Percentiles rank a stretch among this genome's conserved stretches.
Conservation (phyloP, 1,140 invertebrate genomes). For the Dreissena rostriformis region DNA sequence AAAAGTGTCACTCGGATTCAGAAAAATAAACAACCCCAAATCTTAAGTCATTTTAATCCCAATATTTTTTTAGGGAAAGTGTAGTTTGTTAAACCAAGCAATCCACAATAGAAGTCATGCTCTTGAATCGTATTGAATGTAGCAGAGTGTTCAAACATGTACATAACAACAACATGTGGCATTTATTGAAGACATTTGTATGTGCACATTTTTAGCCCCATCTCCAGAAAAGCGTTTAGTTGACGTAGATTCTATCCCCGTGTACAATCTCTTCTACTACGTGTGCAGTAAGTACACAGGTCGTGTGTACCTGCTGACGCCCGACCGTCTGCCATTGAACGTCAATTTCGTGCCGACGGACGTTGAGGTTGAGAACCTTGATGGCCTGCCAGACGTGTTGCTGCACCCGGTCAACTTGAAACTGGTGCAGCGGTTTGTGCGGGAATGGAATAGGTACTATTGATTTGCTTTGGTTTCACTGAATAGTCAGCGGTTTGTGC, state of each 20-base stretch:
- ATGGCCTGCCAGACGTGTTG: constrained; percentile 68
- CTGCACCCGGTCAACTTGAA: constrained; percentile 63
- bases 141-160: too few relatives aligned
- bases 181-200: not conserved
- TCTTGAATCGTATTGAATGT: too few relatives aligned
- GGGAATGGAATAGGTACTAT: constrained; percentile 71
- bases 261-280: constrained; percentile 66
- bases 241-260: constrained; percentile 54
- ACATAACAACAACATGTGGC: too few relatives aligned
- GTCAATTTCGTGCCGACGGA: constrained; percentile 66
- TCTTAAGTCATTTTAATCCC: too few relatives aligned
- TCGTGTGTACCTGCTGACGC: constrained; percentile 72
- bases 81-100: too few relatives aligned
- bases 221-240: constrained; percentile 39
- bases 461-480: too few relatives aligned
- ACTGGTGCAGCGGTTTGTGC: constrained; percentile 68
- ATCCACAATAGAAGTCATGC: too few relatives aligned
- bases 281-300: constrained; percentile 74
- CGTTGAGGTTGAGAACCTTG: constrained; percentile 67
- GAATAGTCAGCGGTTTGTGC: constrained; percentile 57
- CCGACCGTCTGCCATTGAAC: constrained; percentile 18
- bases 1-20: too few relatives aligned
- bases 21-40: too few relatives aligned
- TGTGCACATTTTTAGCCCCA: not conserved
- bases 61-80: too few relatives aligned